Base-by-base conservation (phyloP, 2,797 vertebrate genomes). In the Anguilla anguilla region DNA sequence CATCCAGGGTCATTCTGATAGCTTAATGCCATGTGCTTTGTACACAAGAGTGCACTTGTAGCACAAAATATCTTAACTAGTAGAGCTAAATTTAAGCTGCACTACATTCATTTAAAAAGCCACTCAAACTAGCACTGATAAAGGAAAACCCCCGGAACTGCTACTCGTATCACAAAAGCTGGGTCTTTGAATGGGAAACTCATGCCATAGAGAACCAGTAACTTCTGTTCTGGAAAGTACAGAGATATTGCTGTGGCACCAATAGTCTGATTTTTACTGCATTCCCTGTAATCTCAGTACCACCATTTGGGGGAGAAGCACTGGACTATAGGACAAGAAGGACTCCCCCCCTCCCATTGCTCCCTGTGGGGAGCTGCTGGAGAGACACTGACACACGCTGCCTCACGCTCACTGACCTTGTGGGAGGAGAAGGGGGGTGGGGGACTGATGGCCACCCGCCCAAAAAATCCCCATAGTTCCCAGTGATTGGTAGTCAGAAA, bases 401-500 rank as follows among this genome's bases (percentile, higher is more conserved):
- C 31, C 83, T 49, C 82, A 83, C 53, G 19, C 25, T 13, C 46
- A 87, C 86, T 59, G 28, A 59, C 79, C 59, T 61, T 83, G 81
- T 79, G 74, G 31, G 74, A 28, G 35, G 35, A 39, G 35, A 39
- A 39, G 35, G 74, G 51, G 43, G 79, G 25, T 2, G 86, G 43
- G 72, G 46, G 25, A 51, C 55, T 51, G 43, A 39, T 17, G 64
- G 83, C 64, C 19, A 22, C 46, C 51, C 15, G 35, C 61, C 61
- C 57, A 43, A 87, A 67, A 64, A 74, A 64, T 84, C 59, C 49
- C 79, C 31, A 69, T 83, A 51, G 57, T 55, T 74, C 51, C 39
- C 51, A 31, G n/a, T 39, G 43, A 28, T 31, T n/a, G 61, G 49
- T 87, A 82, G 43, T 53, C 17, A 67, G 61, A 84, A 17, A 55